A percentile compares a stretch with the other conserved stretches of the same genome.
Evolutionary conservation across 2,888 invertebrate species (phyloP).

Genomic region (Rugalucina vietnamica): DNA sequence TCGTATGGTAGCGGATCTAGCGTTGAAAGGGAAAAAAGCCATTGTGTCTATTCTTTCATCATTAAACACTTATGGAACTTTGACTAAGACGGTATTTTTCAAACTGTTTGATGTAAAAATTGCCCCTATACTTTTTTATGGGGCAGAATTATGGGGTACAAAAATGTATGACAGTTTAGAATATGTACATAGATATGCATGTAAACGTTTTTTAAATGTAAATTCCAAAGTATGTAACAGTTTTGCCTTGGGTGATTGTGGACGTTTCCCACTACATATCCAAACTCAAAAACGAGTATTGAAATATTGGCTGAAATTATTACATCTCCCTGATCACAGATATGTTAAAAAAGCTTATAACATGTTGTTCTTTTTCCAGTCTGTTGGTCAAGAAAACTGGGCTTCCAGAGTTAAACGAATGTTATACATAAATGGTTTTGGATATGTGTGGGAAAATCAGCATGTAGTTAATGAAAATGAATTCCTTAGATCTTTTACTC

Average conservation of each 20-base stretch:
- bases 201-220: neutral
- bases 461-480: neutral
- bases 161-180: neutral
- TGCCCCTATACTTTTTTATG: constrained; percentile 40
- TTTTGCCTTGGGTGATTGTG: constrained; percentile 9
- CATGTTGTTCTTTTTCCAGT: neutral
- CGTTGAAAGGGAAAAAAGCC: constrained; percentile 9
- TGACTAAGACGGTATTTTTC: neutral
- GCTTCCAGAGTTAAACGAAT: neutral
- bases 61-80: neutral
- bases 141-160: constrained; percentile 23
- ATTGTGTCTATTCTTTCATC: neutral
- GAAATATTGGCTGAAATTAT: constrained; percentile 17
- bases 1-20: neutral
- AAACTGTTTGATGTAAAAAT: constrained; percentile 24
- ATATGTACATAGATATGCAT: constrained; percentile 2
- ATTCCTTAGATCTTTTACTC: neutral
- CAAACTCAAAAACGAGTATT: neutral
- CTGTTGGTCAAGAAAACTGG: neutral
- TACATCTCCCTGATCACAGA: neutral
- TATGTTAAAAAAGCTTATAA: constrained; percentile 3
- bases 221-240: neutral
- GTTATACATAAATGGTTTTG: neutral
- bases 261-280: constrained; percentile 1
- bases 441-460: neutral